A percentile compares a stretch with the other conserved stretches of the same genome.
These are phyloP conservation scores for Diuraphis noxia DNA, from an alignment of 1,140 invertebrate genomes.

Conservation along the genomic window DNA sequence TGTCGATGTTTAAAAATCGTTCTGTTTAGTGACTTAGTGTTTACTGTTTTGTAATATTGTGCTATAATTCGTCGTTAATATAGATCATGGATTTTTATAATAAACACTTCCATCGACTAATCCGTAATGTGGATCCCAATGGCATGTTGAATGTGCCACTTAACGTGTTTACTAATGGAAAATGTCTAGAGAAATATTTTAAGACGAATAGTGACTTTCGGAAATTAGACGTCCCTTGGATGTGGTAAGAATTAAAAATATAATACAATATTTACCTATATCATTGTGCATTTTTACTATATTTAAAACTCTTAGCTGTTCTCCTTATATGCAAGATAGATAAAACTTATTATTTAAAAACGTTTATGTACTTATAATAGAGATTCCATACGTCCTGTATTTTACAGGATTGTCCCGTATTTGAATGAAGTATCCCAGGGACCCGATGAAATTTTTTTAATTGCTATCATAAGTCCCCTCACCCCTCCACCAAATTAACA, in stretches of 20 bases:
- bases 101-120: not conserved
- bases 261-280: not conserved
- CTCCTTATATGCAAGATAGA: no score
- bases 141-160: conserved; percentile 9
- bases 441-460: no score
- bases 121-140: not conserved
- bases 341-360: no score
- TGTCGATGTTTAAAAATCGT: not conserved
- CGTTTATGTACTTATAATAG: no score
- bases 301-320: not conserved
- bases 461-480: no score
- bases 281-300: not conserved
- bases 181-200: not conserved
- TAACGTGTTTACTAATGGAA: not conserved
- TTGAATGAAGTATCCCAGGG: no score
- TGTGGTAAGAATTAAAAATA: conserved; percentile 23
- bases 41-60: not conserved
- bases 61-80: not conserved
- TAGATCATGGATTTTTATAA: conserved; percentile 31
- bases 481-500: no score
- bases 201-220: conserved; percentile 22
- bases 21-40: no score
- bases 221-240: not conserved
- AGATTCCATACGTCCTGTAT: no score
- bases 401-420: no score